A percentile compares a stretch with the other conserved stretches of the same genome.
Conservation (phyloP, 2,888 invertebrate species). For the Pollenia griseotomentosa region DNA sequence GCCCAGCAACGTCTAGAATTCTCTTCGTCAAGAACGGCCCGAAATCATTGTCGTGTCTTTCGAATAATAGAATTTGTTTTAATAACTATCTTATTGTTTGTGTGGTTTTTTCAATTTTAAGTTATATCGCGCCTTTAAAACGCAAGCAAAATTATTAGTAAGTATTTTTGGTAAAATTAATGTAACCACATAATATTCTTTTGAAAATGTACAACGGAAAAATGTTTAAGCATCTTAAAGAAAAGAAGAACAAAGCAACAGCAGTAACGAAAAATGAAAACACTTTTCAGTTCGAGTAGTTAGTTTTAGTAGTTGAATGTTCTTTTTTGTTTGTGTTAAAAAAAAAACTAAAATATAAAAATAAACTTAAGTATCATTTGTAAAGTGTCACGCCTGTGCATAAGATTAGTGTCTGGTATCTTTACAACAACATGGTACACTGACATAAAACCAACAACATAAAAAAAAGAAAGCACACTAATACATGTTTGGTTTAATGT, state of each 20-base stretch:
- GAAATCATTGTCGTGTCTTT: too few relatives aligned
- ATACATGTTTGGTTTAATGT: constrained; percentile 7
- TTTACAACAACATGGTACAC: constrained; percentile 55
- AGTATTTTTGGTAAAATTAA: too few relatives aligned
- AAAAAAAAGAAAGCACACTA: background rate
- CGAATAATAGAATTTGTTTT: too few relatives aligned
- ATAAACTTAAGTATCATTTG: constrained; percentile 68
- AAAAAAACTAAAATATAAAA: constrained; percentile 40
- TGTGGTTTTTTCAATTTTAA: too few relatives aligned
- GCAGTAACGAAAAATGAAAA: constrained; percentile 25
- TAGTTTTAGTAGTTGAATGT: constrained; percentile 4
- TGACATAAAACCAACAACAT: background rate
- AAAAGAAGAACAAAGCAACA: constrained; percentile 34
- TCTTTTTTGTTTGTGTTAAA: constrained; percentile 15
- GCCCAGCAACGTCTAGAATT: too few relatives aligned
- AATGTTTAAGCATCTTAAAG: background rate
- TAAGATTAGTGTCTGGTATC: constrained; percentile 69
- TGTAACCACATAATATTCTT: background rate
- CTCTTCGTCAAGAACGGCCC: too few relatives aligned
- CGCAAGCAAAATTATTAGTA: background rate
- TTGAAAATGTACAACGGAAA: background rate
- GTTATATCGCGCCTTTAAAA: too few relatives aligned
- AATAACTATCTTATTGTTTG: too few relatives aligned
- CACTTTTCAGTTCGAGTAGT: constrained; percentile 24
- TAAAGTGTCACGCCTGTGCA: constrained; percentile 73